phyloP scores from a whole-genome alignment of 2,888 invertebrate genomes.

The Ormyrus pomaceus region DNA sequence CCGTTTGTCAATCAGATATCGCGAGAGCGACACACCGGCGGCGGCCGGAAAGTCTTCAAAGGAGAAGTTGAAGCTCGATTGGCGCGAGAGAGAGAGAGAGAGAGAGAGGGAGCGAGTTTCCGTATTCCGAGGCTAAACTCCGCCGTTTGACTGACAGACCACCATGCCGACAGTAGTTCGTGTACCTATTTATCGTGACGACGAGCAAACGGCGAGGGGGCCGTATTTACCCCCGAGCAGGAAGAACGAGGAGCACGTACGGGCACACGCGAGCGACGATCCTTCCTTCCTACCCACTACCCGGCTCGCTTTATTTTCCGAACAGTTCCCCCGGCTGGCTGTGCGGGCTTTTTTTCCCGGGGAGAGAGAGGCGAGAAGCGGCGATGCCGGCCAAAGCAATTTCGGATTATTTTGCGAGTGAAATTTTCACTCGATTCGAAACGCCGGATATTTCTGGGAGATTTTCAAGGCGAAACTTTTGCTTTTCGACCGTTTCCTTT shows the following conservation, averaged over 20 bases:
- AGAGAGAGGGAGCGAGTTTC: conserved; percentile 12
- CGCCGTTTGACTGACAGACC: conserved; percentile 44
- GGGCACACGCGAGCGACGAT: no score
- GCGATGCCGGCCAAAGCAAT: not conserved
- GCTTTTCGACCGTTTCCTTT: no score
- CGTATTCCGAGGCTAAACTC: conserved; percentile 35
- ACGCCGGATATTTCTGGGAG: no score
- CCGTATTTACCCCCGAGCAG: no score
- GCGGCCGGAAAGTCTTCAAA: conserved; percentile 42
- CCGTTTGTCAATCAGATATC: conserved; percentile 51
- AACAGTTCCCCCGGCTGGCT: no score
- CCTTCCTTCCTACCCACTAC: no score
- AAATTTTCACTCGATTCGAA: no score
- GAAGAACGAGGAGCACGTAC: no score
- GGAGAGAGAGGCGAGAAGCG: conserved; percentile 9
- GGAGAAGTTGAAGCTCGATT: conserved; percentile 10
- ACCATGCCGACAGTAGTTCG: conserved; percentile 41
- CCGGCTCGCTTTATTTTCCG: no score
- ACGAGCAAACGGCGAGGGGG: not conserved
- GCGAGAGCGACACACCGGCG: not conserved
- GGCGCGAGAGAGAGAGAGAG: not conserved
- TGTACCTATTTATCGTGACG: conserved; percentile 51
- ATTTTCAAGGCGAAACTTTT: no score
- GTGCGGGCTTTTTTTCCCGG: not conserved
- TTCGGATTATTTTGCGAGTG: no score